These are phyloP conservation scores for Netelia fuscicornis DNA, from an alignment of 2,888 invertebrate species.

Conservation along the genomic window DNA sequence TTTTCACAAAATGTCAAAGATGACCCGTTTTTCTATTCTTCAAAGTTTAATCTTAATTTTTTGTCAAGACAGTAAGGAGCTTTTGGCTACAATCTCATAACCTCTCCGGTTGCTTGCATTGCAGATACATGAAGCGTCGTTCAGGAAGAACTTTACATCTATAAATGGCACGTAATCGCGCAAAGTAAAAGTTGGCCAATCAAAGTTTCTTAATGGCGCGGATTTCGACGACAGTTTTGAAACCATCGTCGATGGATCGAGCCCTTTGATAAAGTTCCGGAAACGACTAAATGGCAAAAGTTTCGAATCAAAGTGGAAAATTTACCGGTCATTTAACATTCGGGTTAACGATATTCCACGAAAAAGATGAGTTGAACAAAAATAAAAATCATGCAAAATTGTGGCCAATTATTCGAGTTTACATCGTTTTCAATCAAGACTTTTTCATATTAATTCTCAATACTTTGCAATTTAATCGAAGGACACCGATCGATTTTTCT, in stretches of 20 bases:
- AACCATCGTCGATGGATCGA: neutral
- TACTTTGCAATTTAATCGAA: too few relatives aligned
- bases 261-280: neutral
- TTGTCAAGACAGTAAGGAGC: neutral
- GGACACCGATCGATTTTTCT: too few relatives aligned
- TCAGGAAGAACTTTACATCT: neutral
- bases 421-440: too few relatives aligned
- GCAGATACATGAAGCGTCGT: neutral
- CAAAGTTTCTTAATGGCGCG: slow-evolving; percentile 11
- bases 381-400: neutral
- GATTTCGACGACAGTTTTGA: slow-evolving; percentile 7
- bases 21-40: neutral
- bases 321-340: neutral
- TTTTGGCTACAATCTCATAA: neutral
- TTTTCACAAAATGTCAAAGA: neutral
- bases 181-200: slow-evolving; percentile 10
- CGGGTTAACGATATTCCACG: neutral
- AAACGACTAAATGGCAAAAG: neutral
- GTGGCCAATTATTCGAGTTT: too few relatives aligned
- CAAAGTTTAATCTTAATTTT: slow-evolving; percentile 1
- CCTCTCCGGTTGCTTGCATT: neutral
- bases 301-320: slow-evolving; percentile 9
- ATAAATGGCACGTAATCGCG: neutral
- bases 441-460: too few relatives aligned
- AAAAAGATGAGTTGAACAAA: neutral